phyloP scores from a whole-genome alignment of 2,113 vertebrate genomes.

The Sinocyclocheilus rhinocerous region DNA sequence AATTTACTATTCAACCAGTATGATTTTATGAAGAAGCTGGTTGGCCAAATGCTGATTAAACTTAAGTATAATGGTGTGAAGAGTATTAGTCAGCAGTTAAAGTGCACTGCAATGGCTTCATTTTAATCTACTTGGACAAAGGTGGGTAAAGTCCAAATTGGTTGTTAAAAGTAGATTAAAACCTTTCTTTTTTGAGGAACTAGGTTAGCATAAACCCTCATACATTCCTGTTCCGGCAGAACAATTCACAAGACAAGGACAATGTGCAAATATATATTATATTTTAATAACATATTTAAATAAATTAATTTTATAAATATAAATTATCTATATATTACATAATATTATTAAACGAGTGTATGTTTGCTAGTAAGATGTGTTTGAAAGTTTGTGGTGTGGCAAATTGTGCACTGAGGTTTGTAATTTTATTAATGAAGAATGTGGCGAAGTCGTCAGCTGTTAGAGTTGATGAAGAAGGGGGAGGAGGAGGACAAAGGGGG shows the following conservation, averaged over 20 bases:
- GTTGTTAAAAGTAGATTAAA: constrained; percentile 33
- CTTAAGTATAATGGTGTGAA: not conserved
- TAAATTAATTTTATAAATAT: too few relatives aligned
- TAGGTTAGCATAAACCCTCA: not conserved
- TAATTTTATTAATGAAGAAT: too few relatives aligned
- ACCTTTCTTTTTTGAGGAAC: constrained; percentile 20
- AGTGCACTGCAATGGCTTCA: constrained; percentile 25
- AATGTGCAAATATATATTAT: too few relatives aligned
- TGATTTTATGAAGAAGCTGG: not conserved
- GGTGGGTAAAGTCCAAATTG: constrained; percentile 42
- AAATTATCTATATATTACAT: too few relatives aligned
- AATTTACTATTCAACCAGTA: not conserved
- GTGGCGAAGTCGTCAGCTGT: too few relatives aligned
- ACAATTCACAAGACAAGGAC: not conserved
- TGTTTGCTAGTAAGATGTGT: too few relatives aligned
- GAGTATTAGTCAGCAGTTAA: not conserved
- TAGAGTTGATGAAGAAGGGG: too few relatives aligned
- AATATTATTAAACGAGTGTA: too few relatives aligned
- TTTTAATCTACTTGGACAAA: constrained; percentile 3
- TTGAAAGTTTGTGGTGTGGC: too few relatives aligned
- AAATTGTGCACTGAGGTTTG: too few relatives aligned
- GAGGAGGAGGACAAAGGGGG: too few relatives aligned
- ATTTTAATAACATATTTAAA: too few relatives aligned
- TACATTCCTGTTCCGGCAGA: not conserved
- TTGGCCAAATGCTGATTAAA: not conserved